Conservation (phyloP, 2,888 invertebrate genomes). For the Ornithoptera priamus region DNA sequence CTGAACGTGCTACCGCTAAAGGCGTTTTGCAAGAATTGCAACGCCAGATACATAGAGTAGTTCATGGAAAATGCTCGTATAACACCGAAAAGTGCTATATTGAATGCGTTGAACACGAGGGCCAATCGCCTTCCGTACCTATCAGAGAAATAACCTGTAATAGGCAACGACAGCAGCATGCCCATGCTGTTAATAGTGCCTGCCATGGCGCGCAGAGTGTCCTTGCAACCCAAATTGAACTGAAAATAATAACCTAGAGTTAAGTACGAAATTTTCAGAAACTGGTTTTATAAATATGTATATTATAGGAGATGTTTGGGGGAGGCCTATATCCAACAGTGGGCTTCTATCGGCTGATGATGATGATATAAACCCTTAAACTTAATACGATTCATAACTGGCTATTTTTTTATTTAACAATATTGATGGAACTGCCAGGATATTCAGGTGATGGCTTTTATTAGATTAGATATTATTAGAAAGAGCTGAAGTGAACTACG, state of each 20-base stretch:
- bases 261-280: no score
- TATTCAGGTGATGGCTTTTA: no score
- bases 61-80: constrained; percentile 78
- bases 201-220: constrained; percentile 83
- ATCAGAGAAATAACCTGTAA: constrained; percentile 83
- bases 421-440: no score
- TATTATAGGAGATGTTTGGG: no score
- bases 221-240: constrained; percentile 79
- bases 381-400: no score
- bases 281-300: no score
- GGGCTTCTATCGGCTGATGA: no score
- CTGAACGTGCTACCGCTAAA: constrained; percentile 77
- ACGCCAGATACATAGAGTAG: constrained; percentile 75
- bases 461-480: no score
- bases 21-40: constrained; percentile 78
- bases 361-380: no score
- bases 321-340: no score
- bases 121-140: constrained; percentile 67
- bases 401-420: no score
- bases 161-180: constrained; percentile 81
- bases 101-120: constrained; percentile 53
- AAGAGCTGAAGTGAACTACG: no score
- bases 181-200: constrained; percentile 83
- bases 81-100: constrained; percentile 67
- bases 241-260: constrained; percentile 39